Evolutionary conservation across 2,888 invertebrate genomes (phyloP).

Genomic region (Beris chalybata): DNA sequence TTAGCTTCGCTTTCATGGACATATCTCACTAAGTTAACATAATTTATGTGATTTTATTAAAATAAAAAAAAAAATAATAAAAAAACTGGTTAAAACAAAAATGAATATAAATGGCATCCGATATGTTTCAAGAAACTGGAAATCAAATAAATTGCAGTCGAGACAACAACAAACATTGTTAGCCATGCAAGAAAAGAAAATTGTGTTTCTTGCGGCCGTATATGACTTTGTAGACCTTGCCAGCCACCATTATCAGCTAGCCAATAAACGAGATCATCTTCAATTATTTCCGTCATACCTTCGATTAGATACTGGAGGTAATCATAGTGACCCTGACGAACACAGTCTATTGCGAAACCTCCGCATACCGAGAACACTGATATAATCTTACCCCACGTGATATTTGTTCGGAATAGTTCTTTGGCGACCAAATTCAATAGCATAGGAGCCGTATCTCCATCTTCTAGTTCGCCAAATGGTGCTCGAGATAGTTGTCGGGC

Average conservation of each 20-base stretch:
- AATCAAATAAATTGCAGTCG: slow-evolving; percentile 52
- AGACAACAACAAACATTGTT: slow-evolving; percentile 51
- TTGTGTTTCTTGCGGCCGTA: slow-evolving; percentile 45
- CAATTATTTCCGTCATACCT: slow-evolving; percentile 73
- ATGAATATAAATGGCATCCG: slow-evolving; percentile 54
- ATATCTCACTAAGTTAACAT: too few species aligned
- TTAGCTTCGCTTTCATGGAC: background rate
- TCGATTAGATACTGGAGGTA: slow-evolving; percentile 76
- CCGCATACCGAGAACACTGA: slow-evolving; percentile 82
- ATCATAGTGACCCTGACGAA: slow-evolving; percentile 74
- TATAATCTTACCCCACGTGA: slow-evolving; percentile 79
- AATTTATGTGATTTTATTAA: background rate
- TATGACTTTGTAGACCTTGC: slow-evolving; percentile 57
- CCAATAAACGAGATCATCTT: slow-evolving; percentile 73
- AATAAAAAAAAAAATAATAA: background rate
- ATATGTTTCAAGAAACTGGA: slow-evolving; percentile 51
- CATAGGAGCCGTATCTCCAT: slow-evolving; percentile 58
- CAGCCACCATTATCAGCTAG: slow-evolving; percentile 83
- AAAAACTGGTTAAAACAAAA: slow-evolving; percentile 48
- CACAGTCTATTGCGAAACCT: slow-evolving; percentile 79
- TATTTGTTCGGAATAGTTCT: slow-evolving; percentile 69
- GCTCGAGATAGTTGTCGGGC: slow-evolving; percentile 72
- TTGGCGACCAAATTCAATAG: slow-evolving; percentile 69
- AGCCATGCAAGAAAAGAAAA: slow-evolving; percentile 53
- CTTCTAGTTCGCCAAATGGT: slow-evolving; percentile 62